Evolutionary conservation across 2,113 vertebrate species (phyloP).

Genomic region (Bufo bufo): DNA sequence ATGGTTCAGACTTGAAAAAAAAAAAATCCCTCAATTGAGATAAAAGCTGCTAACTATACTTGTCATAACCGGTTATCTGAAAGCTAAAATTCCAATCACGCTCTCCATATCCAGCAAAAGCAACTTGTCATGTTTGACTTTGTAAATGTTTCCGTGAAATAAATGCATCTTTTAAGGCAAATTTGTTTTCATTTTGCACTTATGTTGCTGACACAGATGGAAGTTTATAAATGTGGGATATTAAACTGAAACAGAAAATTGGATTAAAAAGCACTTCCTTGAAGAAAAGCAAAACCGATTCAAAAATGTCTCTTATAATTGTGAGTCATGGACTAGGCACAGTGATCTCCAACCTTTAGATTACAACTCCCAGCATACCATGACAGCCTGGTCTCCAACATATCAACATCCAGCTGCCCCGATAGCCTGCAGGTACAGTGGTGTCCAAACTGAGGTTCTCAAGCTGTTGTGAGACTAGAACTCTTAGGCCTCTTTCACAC

Average conservation of each 20-base stretch:
- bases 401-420: no score
- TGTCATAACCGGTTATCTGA: constrained; percentile 49
- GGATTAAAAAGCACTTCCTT: not conserved
- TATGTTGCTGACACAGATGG: constrained; percentile 22
- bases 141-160: constrained; percentile 30
- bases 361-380: not conserved
- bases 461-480: no score
- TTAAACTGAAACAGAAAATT: not conserved
- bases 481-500: no score
- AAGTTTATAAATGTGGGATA: constrained; percentile 18
- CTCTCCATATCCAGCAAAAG: constrained; percentile 18
- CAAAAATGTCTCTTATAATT: not conserved
- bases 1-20: constrained; percentile 35
- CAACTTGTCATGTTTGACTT: constrained; percentile 40
- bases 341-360: not conserved
- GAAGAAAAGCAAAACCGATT: not conserved
- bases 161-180: constrained; percentile 38
- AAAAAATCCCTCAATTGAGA: constrained; percentile 46
- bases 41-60: constrained; percentile 56
- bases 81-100: constrained; percentile 28
- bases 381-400: not conserved
- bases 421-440: no score
- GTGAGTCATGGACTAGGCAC: not conserved
- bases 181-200: constrained; percentile 38
- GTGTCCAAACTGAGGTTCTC: no score